phyloP scores from a whole-genome alignment of 2,797 vertebrate genomes.

The Gobionotothen gibberifrons region DNA sequence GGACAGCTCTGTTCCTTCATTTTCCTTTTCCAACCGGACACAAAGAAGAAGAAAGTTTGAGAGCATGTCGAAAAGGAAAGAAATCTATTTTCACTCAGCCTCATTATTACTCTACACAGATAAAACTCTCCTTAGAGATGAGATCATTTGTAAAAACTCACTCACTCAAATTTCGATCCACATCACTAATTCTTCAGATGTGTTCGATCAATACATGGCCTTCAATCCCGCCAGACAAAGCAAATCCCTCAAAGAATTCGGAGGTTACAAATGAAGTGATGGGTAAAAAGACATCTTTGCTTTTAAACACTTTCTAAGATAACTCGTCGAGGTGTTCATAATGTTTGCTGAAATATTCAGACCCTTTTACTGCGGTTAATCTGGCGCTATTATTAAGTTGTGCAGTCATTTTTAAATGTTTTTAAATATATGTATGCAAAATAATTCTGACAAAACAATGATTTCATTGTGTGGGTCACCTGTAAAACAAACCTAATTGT shows the following conservation, averaged over 20 bases:
- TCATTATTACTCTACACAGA: slow-evolving; percentile 18
- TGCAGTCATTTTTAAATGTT: neutral
- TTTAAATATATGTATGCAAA: neutral
- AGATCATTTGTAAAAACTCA: slow-evolving; percentile 27
- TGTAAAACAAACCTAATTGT: neutral
- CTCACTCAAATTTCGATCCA: slow-evolving; percentile 26
- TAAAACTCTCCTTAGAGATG: slow-evolving; percentile 27
- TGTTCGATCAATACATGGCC: slow-evolving; percentile 41
- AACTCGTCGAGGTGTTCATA: neutral
- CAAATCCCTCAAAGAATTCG: slow-evolving; percentile 26
- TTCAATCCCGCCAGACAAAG: slow-evolving; percentile 25
- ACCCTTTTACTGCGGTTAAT: neutral
- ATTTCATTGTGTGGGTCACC: neutral
- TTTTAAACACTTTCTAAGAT: slow-evolving; percentile 8
- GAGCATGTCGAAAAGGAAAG: slow-evolving; percentile 1
- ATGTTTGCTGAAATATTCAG: neutral
- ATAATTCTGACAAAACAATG: neutral
- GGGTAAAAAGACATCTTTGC: slow-evolving; percentile 15
- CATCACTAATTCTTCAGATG: slow-evolving; percentile 40
- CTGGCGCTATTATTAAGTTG: neutral
- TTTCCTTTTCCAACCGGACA: slow-evolving; percentile 8
- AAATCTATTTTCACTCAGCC: slow-evolving; percentile 19
- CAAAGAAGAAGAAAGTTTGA: neutral
- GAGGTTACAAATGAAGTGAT: slow-evolving; percentile 35
- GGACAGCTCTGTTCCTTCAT: neutral